Evolutionary conservation across 1,140 invertebrate species (phyloP).

Genomic region (Microplitis demolitor): DNA sequence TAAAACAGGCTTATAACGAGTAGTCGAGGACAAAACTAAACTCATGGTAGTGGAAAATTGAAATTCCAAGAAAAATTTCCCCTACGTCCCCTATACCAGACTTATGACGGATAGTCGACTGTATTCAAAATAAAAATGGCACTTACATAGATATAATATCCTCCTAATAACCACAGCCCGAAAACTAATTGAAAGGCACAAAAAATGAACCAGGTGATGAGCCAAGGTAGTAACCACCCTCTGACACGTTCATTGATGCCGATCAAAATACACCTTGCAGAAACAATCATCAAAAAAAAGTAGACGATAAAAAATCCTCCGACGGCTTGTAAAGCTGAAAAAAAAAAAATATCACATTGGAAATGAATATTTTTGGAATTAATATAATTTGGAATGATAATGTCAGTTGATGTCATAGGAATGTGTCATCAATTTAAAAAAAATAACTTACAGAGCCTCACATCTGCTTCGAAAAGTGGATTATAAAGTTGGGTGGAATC

Average conservation of each 20-base stretch:
- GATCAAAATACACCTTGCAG: conserved; percentile 67
- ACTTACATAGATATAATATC: conserved; percentile 89
- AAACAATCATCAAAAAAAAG: conserved; percentile 70
- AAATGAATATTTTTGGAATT: conserved; percentile 21
- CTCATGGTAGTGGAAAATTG: no score
- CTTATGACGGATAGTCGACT: no score
- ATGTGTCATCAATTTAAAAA: conserved; percentile 3
- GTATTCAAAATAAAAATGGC: background rate
- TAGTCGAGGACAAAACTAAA: no score
- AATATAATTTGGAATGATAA: no score
- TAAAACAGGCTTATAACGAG: no score
- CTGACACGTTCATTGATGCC: conserved; percentile 69
- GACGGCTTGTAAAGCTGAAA: conserved; percentile 75
- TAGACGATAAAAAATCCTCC: conserved; percentile 76
- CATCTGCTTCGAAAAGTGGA: conserved; percentile 85
- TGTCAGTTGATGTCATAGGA: background rate
- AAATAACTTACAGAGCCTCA: conserved; percentile 71
- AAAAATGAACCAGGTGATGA: conserved; percentile 71
- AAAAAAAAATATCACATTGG: conserved; percentile 19
- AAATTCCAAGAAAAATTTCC: no score
- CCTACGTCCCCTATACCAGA: no score
- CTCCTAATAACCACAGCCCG: conserved; percentile 81
- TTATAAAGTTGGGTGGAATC: conserved; percentile 86
- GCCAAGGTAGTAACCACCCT: conserved; percentile 82
- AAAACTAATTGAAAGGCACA: conserved; percentile 79